These are phyloP conservation scores for Nestor notabilis DNA, from an alignment of 2,113 vertebrate genomes.

Conservation along the genomic window DNA sequence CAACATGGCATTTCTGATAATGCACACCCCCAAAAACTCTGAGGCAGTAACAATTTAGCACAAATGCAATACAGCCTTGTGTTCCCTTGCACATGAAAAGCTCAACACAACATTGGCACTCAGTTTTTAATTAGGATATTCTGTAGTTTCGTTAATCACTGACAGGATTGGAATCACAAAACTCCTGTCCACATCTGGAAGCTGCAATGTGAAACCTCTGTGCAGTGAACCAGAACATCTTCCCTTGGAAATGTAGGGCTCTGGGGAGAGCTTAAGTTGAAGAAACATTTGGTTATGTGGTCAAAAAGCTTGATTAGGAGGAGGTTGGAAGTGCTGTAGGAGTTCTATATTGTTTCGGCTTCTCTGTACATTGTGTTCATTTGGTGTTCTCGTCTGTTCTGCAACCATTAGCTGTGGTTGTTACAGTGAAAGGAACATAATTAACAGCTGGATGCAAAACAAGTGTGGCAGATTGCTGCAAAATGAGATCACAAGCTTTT, in stretches of 20 bases:
- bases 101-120: background rate
- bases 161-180: background rate
- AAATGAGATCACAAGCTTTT: constrained; percentile 47
- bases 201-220: background rate
- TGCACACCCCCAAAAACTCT: background rate
- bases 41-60: background rate
- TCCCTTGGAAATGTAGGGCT: constrained; percentile 25
- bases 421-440: constrained; percentile 75
- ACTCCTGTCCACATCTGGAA: constrained; percentile 16
- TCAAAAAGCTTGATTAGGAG: constrained; percentile 42
- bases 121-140: constrained; percentile 14
- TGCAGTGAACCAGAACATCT: constrained; percentile 29
- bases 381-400: constrained; percentile 56
- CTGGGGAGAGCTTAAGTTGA: constrained; percentile 53
- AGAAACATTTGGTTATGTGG: constrained; percentile 9
- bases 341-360: constrained; percentile 43
- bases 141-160: constrained; percentile 34
- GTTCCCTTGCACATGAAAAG: background rate
- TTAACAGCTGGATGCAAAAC: constrained; percentile 76
- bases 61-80: background rate
- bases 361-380: constrained; percentile 34
- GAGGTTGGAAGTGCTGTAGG: background rate
- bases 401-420: constrained; percentile 71
- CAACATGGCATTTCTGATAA: background rate
- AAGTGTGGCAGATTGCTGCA: constrained; percentile 70